Base-by-base conservation (phyloP, 2,113 vertebrate species). In the Rhinoderma darwinii region DNA sequence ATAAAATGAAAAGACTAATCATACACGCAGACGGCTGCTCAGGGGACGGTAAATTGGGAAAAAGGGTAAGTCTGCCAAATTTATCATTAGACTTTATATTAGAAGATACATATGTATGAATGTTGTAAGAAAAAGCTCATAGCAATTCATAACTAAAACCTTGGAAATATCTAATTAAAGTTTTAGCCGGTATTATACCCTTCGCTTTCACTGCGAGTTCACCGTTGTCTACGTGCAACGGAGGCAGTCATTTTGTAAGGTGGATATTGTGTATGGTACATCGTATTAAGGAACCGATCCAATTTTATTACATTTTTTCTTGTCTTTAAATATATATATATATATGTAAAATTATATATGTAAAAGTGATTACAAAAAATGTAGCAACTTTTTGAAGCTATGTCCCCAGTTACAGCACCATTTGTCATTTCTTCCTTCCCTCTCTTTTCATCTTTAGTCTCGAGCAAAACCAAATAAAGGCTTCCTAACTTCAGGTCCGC, bases 401-500 rank as follows among this genome's bases (percentile, higher is more conserved):
- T 4, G 44, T 27, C 20, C 30, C 37, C 30, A 66, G 35, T 56
- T 25, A 20, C 37, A 10, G 12, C 30, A 78, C 74, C 54, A 37
- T 78, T 59, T 10, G 4, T 54, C 68, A 86, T 79, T 81, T n/a
- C 25, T 30, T 54, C 12, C 22, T 47, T 68, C 73, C 44, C 47
- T 7, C 22, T 72, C 17, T 39, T 54, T 37, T 82, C 66, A 90
- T 93, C 90, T 89, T 88, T 91, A 92, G 90, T 93, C 90, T 88
- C 88, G 91, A 92, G 88, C 15, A 75, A 77, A 82, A n/a, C 43
- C 30, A 50, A 87, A 92, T 93, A 94, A 91, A 91, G 89, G 90
- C 91, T 93, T 95, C 93, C 92, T 92, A 94, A 94, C 93, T 94
- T 92, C 94, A 93, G 94, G 88, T 93, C 93, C 93, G 91, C 94